A percentile compares a stretch with the other conserved stretches of the same genome.
Conservation (phyloP, 1,140 invertebrate species). For the Lamellibrachia luymesi region DNA sequence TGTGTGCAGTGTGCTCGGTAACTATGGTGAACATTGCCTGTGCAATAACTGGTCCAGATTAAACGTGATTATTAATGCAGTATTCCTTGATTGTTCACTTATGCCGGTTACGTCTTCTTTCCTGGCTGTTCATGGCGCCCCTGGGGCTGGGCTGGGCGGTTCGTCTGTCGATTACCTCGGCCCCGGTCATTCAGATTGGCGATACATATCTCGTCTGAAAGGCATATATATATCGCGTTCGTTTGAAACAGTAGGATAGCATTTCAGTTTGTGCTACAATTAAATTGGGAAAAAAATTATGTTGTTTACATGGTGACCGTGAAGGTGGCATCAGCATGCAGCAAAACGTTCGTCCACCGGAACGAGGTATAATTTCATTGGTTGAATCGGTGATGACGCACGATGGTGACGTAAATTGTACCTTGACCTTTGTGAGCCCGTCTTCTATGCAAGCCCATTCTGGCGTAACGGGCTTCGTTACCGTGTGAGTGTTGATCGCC, state of each 20-base stretch:
- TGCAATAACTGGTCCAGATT: too few species aligned
- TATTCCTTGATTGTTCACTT: too few species aligned
- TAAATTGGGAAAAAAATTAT: neutral
- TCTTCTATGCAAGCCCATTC: neutral
- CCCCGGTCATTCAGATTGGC: too few species aligned
- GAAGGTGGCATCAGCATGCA: neutral
- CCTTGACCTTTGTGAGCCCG: constrained; percentile 4
- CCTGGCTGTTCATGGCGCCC: too few species aligned
- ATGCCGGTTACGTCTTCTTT: too few species aligned
- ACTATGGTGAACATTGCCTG: neutral
- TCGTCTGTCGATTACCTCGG: too few species aligned
- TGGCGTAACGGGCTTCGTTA: neutral
- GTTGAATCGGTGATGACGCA: neutral
- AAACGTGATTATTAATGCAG: too few species aligned
- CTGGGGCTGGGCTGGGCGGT: too few species aligned
- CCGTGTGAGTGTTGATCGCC: neutral
- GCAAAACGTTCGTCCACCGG: neutral
- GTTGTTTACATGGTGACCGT: constrained; percentile 12
- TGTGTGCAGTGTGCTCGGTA: neutral
- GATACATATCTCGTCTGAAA: neutral
- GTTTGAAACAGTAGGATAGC: neutral
- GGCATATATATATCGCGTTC: neutral
- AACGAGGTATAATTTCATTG: constrained; percentile 15
- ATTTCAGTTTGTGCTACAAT: neutral
- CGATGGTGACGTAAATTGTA: constrained; percentile 5